Evolutionary conservation across 2,113 vertebrate genomes (phyloP), one percentile per base, ranked within the genome.

Genomic region (Rhineura floridana): DNA sequence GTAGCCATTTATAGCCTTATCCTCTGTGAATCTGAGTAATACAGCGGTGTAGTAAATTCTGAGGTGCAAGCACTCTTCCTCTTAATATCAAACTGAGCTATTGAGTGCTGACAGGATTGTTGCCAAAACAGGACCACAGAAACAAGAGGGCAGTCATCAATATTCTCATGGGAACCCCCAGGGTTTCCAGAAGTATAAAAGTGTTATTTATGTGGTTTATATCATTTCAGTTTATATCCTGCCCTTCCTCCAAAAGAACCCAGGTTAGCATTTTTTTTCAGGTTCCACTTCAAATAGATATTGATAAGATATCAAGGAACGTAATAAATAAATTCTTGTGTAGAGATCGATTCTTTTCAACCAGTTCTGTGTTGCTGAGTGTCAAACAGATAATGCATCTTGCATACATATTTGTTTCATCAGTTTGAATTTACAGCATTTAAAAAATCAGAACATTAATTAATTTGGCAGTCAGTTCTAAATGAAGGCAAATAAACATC

Each of bases 261-360:
- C 55, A 59, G 55, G 19, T 13, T 19, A 59, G 55, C 17, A 81
- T 81, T 63, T 81, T 81, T 36, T 63, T 46, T 25, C 13, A 30
- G 36, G 42, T 44, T 36, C 42, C n/a, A 44, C 59, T 81, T 81
- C 36, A 44, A 81, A 28, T 15, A 62, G 62, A 81, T 44, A 81
- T 25, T 25, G 30, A 30, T 42, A 81, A 91, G 72, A 73, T 46
- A 12, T 6, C 28, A 69, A n/a, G 50, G 88, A 48, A n/a, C n/a
- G n/a, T n/a, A n/a, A n/a, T n/a, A n/a, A n/a, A 86, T 76, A 87
- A 65, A 12, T 65, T 88, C 91, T 84, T 50, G 88, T 13, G 46
- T 46, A 76, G 90, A 36, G 15, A 84, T 28, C 82, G 78, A 8
- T n/a, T 83, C 67, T 83, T 72, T 73, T 89, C 42, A 80, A 28